Base-by-base conservation (phyloP, 2,113 vertebrate species). In the Tylochromis polylepis region DNA sequence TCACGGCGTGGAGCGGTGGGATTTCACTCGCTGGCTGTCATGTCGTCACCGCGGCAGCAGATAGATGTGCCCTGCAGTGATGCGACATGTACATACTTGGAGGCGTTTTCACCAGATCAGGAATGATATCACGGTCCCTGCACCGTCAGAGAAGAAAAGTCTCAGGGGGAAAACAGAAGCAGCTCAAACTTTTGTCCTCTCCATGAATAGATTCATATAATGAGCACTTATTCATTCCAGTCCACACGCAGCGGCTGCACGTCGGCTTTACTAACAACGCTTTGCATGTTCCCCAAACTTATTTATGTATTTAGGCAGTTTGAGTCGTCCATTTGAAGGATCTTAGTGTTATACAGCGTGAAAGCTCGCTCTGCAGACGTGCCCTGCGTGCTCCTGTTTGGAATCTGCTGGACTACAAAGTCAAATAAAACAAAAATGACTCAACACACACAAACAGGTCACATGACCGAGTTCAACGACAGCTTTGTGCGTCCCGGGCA, bases 301-400 rank as follows among this genome's bases (percentile, higher is more conserved):
- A 72, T 0, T 72, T 72, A 72, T 62, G 31, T 4, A 36, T 2
- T 62, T 31, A 62, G 0, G 0, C 59, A 36, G 31, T 65, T 12
- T 8, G 18, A 65, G 7, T 65, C 3, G 10, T 36, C 31, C 60
- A 0, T 36, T 4, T n/a, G n/a, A 36, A 65, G 31, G 31, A 65
- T 36, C 60, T n/a, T 65, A 0, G 60, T n/a, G 12, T 65, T n/a
- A 11, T 59, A 59, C 8, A 0, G 58, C 8, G 27, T 59, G 58
- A 14, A 31, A 0, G 8, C 27, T 62, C 18, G 10, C 18, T 36
- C 31, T 65, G 31, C 31, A 65, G 60, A 65, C 5, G 29, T 29
- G 29, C 29, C 29, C 29, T 29, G 29, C 36, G 59, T 7, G 60
- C 31, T 62, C 59, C 59, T n/a, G 60, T n/a, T 12, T 36, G n/a